Percentiles rank a stretch among this genome's conserved stretches.
These are phyloP conservation scores for Lophotriccus pileatus DNA, from an alignment of 2,797 vertebrate species.

Conservation along the genomic window DNA sequence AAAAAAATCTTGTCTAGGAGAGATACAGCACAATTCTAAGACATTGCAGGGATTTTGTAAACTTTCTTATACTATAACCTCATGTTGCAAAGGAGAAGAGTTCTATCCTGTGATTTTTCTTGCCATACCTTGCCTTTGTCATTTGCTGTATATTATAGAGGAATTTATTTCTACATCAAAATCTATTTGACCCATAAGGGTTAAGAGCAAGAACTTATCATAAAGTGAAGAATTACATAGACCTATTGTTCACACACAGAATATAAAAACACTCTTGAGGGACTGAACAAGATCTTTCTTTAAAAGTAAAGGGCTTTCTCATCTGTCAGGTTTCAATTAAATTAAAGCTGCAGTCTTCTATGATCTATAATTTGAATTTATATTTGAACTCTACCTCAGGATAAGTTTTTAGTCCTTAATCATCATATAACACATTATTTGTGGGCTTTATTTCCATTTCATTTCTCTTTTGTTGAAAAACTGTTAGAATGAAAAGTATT, in stretches of 20 bases:
- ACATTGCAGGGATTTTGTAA: neutral
- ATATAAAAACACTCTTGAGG: neutral
- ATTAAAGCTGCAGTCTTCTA: neutral
- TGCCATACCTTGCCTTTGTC: neutral
- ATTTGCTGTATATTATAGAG: neutral
- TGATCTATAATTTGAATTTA: neutral
- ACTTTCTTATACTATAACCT: neutral
- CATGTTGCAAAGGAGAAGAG: neutral
- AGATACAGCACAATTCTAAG: neutral
- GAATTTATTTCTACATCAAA: neutral
- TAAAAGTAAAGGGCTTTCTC: neutral
- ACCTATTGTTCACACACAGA: neutral
- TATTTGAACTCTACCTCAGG: neutral
- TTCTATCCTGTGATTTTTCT: neutral
- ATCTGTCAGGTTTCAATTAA: neutral
- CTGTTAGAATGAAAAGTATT: neutral
- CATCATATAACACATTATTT: neutral
- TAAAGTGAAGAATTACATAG: neutral
- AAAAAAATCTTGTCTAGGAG: neutral
- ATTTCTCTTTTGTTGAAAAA: neutral
- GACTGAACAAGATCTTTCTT: neutral
- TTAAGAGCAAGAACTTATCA: neutral
- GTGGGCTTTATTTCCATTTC: neutral
- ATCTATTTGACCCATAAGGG: neutral
- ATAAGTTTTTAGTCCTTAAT: neutral